Percentiles rank a stretch among this genome's conserved stretches.
Conservation (phyloP, 2,797 vertebrate genomes). For the Menidia menidia region DNA sequence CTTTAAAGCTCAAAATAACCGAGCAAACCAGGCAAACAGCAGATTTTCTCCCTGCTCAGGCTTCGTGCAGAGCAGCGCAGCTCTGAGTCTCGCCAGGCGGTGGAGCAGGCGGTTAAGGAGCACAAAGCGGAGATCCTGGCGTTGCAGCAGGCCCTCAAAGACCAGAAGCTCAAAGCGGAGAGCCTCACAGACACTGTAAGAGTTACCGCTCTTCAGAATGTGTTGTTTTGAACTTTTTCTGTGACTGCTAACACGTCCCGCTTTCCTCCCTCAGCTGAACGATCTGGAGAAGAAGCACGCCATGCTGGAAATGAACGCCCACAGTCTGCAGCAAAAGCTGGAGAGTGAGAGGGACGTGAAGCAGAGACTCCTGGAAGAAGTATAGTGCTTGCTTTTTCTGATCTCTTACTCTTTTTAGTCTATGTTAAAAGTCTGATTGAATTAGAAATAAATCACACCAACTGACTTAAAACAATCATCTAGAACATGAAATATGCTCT, state of each 20-base stretch:
- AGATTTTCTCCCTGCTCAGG: slow-evolving; percentile 64
- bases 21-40: not conserved
- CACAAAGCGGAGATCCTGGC: slow-evolving; percentile 97
- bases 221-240: not conserved
- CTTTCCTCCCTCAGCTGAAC: slow-evolving; percentile 82
- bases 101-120: slow-evolving; percentile 96
- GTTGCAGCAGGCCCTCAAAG: slow-evolving; percentile 96
- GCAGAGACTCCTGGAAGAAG: slow-evolving; percentile 96
- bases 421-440: not conserved
- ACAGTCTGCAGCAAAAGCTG: slow-evolving; percentile 95
- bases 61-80: slow-evolving; percentile 94
- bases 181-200: slow-evolving; percentile 96
- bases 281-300: slow-evolving; percentile 98
- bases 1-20: not conserved
- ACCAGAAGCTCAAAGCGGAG: slow-evolving; percentile 97
- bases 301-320: slow-evolving; percentile 98
- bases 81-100: slow-evolving; percentile 94
- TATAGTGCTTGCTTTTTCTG: slow-evolving; percentile 52
- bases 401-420: slow-evolving; percentile 3
- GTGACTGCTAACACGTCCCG: not conserved
- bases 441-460: no score
- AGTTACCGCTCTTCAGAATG: not conserved
- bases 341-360: slow-evolving; percentile 96
- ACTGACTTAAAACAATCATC: no score
- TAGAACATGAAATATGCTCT: no score